Conservation (phyloP, 2,888 invertebrate genomes). For the Gordius sp. region DNA sequence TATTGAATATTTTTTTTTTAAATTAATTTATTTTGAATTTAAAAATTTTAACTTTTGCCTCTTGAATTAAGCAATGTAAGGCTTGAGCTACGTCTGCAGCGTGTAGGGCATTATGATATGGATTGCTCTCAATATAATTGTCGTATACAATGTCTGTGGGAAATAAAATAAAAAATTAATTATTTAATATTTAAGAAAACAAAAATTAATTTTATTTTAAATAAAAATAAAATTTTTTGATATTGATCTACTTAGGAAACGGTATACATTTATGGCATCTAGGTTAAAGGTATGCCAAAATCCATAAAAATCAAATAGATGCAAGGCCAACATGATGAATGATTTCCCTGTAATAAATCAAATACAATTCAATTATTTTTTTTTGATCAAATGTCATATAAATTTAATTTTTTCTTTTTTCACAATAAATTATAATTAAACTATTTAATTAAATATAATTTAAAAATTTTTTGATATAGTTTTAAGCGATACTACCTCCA, state of each 20-base stretch:
- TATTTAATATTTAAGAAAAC: not conserved
- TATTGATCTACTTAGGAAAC: not conserved
- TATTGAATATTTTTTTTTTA: not conserved
- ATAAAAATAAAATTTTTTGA: constrained; percentile 5
- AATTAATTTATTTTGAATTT: not conserved
- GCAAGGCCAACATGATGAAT: constrained; percentile 2
- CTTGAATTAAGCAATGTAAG: constrained; percentile 12
- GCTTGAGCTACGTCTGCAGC: constrained; percentile 9
- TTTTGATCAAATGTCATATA: not conserved
- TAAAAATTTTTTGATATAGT: not conserved
- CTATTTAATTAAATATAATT: constrained; percentile 1
- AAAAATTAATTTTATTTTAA: not conserved
- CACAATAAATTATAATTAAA: not conserved
- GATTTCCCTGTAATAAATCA: not conserved
- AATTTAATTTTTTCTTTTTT: constrained; percentile 8
- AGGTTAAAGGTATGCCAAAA: not conserved
- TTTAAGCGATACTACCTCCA: constrained; percentile 4
- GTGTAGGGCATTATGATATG: constrained; percentile 4
- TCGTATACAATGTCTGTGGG: not conserved
- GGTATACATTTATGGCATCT: constrained; percentile 4
- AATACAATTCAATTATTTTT: not conserved
- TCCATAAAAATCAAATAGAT: not conserved
- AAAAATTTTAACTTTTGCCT: not conserved
- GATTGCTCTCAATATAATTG: not conserved
- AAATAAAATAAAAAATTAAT: not conserved